These are phyloP conservation scores for Macrophya annulata DNA, from an alignment of 2,888 invertebrate species.

Conservation along the genomic window DNA sequence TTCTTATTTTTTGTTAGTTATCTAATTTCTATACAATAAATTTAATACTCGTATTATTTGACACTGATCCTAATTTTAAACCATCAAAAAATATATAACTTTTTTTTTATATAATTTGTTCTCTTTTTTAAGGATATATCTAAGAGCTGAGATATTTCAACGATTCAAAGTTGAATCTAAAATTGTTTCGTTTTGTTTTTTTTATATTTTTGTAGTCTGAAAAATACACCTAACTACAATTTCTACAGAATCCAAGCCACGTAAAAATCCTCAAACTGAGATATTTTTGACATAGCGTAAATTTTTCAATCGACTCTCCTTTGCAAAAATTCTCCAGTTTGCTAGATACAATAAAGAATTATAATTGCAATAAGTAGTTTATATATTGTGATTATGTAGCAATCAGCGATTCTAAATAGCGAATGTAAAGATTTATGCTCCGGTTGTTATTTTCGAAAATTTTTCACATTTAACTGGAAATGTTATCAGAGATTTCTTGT, in stretches of 20 bases:
- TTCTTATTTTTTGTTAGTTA: constrained; percentile 8
- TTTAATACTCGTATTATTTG: constrained; percentile 53
- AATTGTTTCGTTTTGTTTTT: not conserved
- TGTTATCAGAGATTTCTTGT: not conserved
- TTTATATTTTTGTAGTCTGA: not conserved
- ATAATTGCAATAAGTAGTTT: not conserved
- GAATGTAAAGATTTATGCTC: not conserved
- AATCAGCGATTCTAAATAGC: not conserved
- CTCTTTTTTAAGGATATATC: not conserved
- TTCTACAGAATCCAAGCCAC: not conserved
- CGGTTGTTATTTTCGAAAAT: not conserved
- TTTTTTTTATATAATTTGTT: constrained; percentile 17
- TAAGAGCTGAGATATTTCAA: not conserved
- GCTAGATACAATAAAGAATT: not conserved
- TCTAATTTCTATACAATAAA: constrained; percentile 57
- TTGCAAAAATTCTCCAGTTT: not conserved
- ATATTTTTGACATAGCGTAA: not conserved
- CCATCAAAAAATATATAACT: constrained; percentile 50
- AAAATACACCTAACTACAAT: not conserved
- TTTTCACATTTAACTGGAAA: not conserved
- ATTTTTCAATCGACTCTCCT: not conserved
- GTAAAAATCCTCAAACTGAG: not conserved
- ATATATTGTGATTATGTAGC: not conserved
- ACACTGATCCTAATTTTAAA: constrained; percentile 49
- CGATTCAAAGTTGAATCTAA: not conserved